Percentiles rank a stretch among this genome's conserved stretches.
phyloP scores from a whole-genome alignment of 2,113 vertebrate genomes.

The Antechinus stuartii region DNA sequence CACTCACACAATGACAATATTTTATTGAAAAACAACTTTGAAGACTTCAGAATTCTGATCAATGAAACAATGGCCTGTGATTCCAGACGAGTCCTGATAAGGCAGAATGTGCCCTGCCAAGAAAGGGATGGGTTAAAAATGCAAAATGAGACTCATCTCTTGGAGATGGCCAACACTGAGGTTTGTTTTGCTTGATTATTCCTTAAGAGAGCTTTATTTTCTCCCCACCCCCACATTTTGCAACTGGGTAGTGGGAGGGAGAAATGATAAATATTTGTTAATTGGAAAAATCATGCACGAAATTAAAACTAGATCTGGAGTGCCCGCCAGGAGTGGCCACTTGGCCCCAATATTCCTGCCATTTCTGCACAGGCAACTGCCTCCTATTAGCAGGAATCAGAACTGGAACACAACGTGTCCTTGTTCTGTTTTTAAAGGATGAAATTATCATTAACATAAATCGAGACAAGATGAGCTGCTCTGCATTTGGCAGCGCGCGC shows the following conservation, averaged over 20 bases:
- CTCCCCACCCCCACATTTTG: neutral
- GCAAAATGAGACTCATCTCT: neutral
- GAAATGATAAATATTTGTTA: neutral
- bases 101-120: neutral
- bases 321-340: neutral
- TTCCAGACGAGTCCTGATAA: neutral
- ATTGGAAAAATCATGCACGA: neutral
- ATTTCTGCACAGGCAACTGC: neutral
- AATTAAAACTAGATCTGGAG: neutral
- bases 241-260: neutral
- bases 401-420: neutral
- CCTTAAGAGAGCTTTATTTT: neutral
- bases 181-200: neutral
- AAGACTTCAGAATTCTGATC: neutral
- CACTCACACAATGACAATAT: neutral
- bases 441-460: slow-evolving; percentile 6
- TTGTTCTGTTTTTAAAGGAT: neutral
- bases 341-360: neutral
- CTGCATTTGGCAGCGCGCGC: neutral
- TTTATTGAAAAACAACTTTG: neutral
- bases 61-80: neutral
- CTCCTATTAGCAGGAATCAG: neutral
- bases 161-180: neutral
- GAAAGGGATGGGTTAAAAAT: neutral
- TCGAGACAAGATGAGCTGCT: neutral